Conservation (phyloP, 2,113 vertebrate species). For the Myotis yumanensis region DNA sequence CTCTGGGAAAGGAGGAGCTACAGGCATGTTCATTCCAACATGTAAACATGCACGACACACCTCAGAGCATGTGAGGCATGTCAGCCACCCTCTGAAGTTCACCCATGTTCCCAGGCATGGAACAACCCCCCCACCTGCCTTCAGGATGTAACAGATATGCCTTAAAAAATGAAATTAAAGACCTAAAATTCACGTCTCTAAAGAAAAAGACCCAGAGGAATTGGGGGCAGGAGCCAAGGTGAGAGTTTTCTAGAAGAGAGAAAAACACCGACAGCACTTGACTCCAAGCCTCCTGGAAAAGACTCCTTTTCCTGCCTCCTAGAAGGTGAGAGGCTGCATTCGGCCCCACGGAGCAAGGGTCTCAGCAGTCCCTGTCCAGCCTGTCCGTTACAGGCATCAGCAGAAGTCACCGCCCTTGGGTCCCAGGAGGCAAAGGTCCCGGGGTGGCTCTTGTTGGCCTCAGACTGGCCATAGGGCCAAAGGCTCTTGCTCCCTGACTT, state of each 20-base stretch:
- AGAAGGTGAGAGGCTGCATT: background rate
- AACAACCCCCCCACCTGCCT: background rate
- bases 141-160: background rate
- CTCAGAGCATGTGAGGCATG: background rate
- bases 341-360: too few relatives aligned
- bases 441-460: background rate
- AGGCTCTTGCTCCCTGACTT: background rate
- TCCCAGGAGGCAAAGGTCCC: background rate
- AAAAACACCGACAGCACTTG: background rate
- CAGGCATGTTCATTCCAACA: background rate
- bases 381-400: background rate
- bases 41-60: background rate
- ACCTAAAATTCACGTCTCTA: background rate
- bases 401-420: background rate
- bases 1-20: background rate
- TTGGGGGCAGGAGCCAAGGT: background rate
- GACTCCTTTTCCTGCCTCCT: background rate
- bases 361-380: rapidly evolving
- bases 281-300: background rate
- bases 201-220: background rate
- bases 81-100: background rate
- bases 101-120: background rate
- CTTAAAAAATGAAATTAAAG: background rate
- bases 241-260: background rate
- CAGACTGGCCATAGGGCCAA: too few relatives aligned